Evolutionary conservation across 2,797 vertebrate genomes (phyloP), one percentile per base, ranked within the genome.

Genomic region (Etheostoma perlongum): DNA sequence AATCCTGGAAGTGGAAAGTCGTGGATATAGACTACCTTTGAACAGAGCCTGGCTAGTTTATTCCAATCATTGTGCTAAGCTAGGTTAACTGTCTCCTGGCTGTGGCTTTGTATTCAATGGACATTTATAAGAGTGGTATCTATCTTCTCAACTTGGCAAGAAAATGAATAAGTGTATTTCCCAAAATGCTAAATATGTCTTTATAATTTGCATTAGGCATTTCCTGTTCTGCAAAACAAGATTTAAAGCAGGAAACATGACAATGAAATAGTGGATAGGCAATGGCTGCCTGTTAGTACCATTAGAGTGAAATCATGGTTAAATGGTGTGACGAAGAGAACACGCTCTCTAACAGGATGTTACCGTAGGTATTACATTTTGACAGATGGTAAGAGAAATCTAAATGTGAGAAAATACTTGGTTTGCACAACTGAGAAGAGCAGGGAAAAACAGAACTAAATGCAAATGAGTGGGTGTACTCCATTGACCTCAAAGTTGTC

Each of bases 401-500:
- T 65, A 47, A 78, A n/a, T 19, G 59, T n/a, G 47, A 84, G 75
- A 76, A 87, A 88, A 88, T 59, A 79, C 78, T 74, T n/a, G 12
- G 66, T 64, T 61, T 44, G 67, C 78, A 74, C 64, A 79, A 79
- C 30, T 30, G 60, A 70, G 61, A 70, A 68, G 49, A 78, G 42
- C 30, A 66, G 58, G 67, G 67, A 59, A 60, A 83, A 73, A 81
- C 75, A 55, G 44, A 70, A 70, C 57, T 67, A 67, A 84, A 88
- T 85, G 82, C 67, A 88, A 90, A 85, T 79, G 47, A 76, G 82
- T 57, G 66, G 27, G 30, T n/a, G 69, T 76, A 85, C 74, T 84
- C 63, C 21, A 63, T 55, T 90, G 92, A 91, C 90, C 90, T 90
- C 63, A 72, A 77, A 85, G 81, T 85, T 79, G 79, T 88, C 82